These are phyloP conservation scores for Cygnus buccinator DNA, from an alignment of 2,113 vertebrate genomes.

Conservation along the genomic window DNA sequence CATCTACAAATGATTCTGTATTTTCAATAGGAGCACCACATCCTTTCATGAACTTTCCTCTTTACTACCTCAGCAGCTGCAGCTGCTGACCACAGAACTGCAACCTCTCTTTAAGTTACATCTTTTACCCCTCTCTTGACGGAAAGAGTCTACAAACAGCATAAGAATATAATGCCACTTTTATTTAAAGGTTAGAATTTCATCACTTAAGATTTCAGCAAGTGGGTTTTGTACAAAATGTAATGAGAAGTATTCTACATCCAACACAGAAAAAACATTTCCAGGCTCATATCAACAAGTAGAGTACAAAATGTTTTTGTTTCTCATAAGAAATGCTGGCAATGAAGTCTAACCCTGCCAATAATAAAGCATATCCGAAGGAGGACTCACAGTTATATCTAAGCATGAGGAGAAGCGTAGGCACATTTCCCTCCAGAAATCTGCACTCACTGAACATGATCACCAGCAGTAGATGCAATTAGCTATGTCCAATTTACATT, in stretches of 20 bases:
- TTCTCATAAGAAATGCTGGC: not conserved
- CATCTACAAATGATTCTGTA: constrained; percentile 17
- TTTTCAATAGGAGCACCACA: constrained; percentile 1
- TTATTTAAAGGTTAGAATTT: not conserved
- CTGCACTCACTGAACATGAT: not conserved
- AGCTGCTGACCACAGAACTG: constrained; percentile 17
- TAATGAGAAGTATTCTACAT: not conserved
- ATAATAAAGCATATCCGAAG: not conserved
- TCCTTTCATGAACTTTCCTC: constrained; percentile 8
- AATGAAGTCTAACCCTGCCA: not conserved
- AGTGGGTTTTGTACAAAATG: not conserved
- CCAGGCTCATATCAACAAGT: not conserved
- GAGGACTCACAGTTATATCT: constrained; percentile 3
- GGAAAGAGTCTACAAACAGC: not conserved
- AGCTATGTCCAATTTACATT: constrained; percentile 63
- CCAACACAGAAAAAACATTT: not conserved
- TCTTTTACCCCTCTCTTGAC: not conserved
- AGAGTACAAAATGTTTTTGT: not conserved
- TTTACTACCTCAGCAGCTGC: constrained; percentile 23
- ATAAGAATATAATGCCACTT: not conserved
- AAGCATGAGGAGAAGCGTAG: not conserved
- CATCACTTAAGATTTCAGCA: not conserved
- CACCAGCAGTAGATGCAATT: constrained; percentile 43
- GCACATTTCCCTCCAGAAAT: constrained; percentile 40
- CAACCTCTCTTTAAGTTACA: not conserved